Evolutionary conservation across 2,888 invertebrate genomes (phyloP), one percentile per base, ranked within the genome.

Genomic region (Drosophila mercatorum): DNA sequence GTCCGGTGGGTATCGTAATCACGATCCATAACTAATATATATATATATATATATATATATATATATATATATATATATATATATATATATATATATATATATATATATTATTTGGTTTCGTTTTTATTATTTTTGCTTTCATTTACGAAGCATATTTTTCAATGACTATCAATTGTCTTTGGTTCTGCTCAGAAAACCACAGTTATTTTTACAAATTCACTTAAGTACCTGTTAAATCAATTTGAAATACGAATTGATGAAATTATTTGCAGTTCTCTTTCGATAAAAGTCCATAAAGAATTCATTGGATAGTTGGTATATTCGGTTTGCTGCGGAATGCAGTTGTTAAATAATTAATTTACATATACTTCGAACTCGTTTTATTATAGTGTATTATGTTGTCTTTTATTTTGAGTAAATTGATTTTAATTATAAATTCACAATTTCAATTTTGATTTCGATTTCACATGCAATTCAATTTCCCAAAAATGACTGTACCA

Each of bases 191-290:
- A 11, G 10, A 36, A 17, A 22, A 12, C 51, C 51, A 41, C 28
- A 55, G 6, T n/a, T 40, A 41, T 55, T 55, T 40, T 28, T 52
- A 38, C 22, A 22, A 36, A 52, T 36, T 26, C 14, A 1, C 7
- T 38, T 53, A 26, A 57, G 17, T 38, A 2, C 11, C 14, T n/a
- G 26, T 11, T 2, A 22, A 58, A 46, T 58, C 43, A n/a, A 46
- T 58, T 44, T 38, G 12, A 26, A 58, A 46, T 46, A n/a, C 10
- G 38, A 44, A 46, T 56, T 17, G 43, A 34, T 56, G 17, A 34
- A 57, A 55, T 41, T 55, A 41, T 55, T 55, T 55, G 28, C 55
- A 55, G 28, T 55, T 55, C 55, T 41, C 28, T 41, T 55, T 57
- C 34, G 10, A 57, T 57, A 8, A 44, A 34, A 26, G 3, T 44